Conservation (phyloP, 1,140 invertebrate species). For the Chelonus insularis region DNA sequence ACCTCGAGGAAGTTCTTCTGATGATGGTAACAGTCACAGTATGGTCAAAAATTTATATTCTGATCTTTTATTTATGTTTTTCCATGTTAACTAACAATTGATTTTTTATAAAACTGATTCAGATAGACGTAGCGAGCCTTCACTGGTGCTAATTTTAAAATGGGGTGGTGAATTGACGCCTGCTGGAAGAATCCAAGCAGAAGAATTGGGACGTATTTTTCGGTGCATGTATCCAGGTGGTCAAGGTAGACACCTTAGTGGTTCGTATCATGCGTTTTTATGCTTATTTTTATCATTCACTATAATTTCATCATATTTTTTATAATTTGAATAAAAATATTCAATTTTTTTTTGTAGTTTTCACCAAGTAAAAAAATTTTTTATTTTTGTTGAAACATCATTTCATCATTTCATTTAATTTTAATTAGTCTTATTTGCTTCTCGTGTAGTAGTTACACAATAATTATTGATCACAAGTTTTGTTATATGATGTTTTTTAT, state of each 20-base stretch:
- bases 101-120: no score
- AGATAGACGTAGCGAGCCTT: constrained; percentile 84
- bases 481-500: neutral
- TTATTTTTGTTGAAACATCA: no score
- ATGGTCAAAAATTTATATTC: constrained; percentile 36
- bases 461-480: no score
- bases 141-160: constrained; percentile 93
- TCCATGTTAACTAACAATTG: no score
- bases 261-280: constrained; percentile 64
- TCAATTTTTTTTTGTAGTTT: no score
- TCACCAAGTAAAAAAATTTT: no score
- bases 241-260: constrained; percentile 79
- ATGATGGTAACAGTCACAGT: constrained; percentile 78
- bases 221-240: constrained; percentile 97
- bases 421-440: no score
- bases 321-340: no score
- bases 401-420: no score
- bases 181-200: constrained; percentile 93
- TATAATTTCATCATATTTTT: neutral
- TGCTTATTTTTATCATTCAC: constrained; percentile 38
- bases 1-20: constrained; percentile 89
- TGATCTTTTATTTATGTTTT: constrained; percentile 4
- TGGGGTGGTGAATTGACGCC: constrained; percentile 99
- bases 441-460: no score
- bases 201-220: constrained; percentile 96